Evolutionary conservation across 2,797 vertebrate species (phyloP), one percentile per base, ranked within the genome.

Genomic region (Anabas testudineus): DNA sequence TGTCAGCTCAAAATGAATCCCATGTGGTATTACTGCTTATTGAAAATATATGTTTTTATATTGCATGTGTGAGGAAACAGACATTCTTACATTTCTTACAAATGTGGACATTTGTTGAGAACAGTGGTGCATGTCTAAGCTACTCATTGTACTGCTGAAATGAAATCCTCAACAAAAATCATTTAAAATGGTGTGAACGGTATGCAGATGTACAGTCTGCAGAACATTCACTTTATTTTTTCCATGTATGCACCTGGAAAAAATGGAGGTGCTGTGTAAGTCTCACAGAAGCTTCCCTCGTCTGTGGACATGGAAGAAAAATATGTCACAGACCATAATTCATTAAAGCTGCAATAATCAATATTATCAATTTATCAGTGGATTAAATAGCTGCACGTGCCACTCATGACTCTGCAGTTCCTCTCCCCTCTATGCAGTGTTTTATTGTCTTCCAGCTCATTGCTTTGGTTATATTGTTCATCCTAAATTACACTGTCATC

Each of bases 1-100:
- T n/a, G n/a, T 24, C 4, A 14, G 74, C 64, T 67, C 30, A 65
- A 58, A 82, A 81, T 77, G 24, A 74, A 82, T 78, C 71, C 66
- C 53, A 37, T 63, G 34, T 47, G 32, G 37, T 70, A 60, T 49
- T 67, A 28, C 24, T 18, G n/a, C 39, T 74, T 67, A 74, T 61
- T 61, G 30, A 52, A 10, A 65, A 37, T 45, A n/a, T 59, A 15
- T 57, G 9, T 68, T 67, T 56, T 53, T 47, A 70, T 45, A n/a
- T 7, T 49, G 24, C 21, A 49, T n/a, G n/a, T 61, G 54, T 72
- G 72, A 74, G 26, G 51, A 72, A 74, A 74, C 15, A 34, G 48
- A 22, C 32, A 28, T 49, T 63, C n/a, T 61, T 64, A 22, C 45
- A 36, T 51, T 57, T 59, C n/a, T 54, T 53, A 54, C 12, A 68